Conservation (phyloP, 64 coral and sea anemone species). For the Dendronephthya gigantea region DNA sequence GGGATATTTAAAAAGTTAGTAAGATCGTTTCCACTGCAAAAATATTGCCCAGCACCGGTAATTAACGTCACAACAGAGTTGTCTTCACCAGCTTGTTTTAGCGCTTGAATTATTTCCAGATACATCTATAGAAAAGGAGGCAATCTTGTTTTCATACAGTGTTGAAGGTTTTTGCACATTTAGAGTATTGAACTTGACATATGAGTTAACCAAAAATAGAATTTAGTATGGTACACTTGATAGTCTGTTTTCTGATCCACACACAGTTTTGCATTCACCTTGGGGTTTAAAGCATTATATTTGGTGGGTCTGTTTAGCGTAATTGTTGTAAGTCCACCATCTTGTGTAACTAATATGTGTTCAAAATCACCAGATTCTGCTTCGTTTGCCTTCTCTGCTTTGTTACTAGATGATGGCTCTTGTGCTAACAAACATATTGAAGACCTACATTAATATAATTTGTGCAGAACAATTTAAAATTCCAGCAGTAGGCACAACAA, state of each 20-base stretch:
- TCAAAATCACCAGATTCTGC: background rate
- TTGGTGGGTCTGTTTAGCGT: slow-evolving; percentile 79
- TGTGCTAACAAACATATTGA: background rate
- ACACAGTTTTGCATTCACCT: too few relatives aligned
- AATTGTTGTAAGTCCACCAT: slow-evolving; percentile 66
- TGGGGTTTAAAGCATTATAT: slow-evolving; percentile 83
- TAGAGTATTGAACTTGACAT: too few relatives aligned
- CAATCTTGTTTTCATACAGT: too few relatives aligned
- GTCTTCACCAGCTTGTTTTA: slow-evolving; percentile 59
- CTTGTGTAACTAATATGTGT: slow-evolving; percentile 40
- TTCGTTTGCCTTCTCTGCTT: background rate
- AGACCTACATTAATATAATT: too few relatives aligned
- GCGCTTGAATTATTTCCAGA: slow-evolving; percentile 65
- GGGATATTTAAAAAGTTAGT: slow-evolving; percentile 86
- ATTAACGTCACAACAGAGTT: slow-evolving; percentile 72
- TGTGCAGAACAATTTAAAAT: too few relatives aligned
- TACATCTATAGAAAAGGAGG: slow-evolving; percentile 67
- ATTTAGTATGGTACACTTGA: too few relatives aligned
- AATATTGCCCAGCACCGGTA: slow-evolving; percentile 78
- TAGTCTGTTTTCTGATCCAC: too few relatives aligned
- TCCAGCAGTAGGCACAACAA: too few relatives aligned
- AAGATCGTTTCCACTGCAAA: slow-evolving; percentile 85
- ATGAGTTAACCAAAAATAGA: too few relatives aligned
- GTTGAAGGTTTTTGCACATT: too few relatives aligned
- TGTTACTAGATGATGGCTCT: background rate